phyloP scores from a whole-genome alignment of 2,888 invertebrate species.

The Exephanes ischioxanthus region DNA sequence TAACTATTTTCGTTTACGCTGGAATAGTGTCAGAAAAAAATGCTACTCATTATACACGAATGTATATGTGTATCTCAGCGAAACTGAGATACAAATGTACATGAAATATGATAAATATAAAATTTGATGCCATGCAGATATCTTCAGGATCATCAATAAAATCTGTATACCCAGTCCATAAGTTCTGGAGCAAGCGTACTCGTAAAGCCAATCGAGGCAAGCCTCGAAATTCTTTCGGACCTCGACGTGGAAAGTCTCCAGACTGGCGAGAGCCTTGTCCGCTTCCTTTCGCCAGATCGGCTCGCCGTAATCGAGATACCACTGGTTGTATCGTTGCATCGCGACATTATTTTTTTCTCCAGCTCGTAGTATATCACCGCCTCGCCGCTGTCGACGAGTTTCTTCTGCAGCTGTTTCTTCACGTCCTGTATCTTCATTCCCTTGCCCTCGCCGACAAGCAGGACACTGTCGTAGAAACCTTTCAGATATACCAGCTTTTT shows the following conservation, averaged over 20 bases:
- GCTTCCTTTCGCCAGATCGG: constrained; percentile 93
- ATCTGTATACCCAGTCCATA: constrained; percentile 93
- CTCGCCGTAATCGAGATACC: constrained; percentile 99
- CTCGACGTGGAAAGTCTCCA: constrained; percentile 98
- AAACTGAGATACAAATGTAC: no score
- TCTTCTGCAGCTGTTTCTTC: constrained; percentile 94
- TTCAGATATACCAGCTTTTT: constrained; percentile 98
- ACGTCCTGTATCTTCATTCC: constrained; percentile 97
- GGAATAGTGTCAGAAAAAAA: no score
- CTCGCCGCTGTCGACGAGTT: constrained; percentile 89
- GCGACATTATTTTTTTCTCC: constrained; percentile 96
- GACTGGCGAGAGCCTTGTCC: constrained; percentile 88
- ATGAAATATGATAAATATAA: no score
- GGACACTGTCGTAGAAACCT: constrained; percentile 97
- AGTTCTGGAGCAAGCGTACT: constrained; percentile 98
- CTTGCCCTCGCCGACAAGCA: constrained; percentile 94
- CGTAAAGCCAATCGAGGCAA: constrained; percentile 98
- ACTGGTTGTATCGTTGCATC: constrained; percentile 99
- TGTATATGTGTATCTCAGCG: not conserved
- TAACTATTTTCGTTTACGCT: no score
- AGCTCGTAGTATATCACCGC: constrained; percentile 96
- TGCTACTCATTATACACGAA: no score
- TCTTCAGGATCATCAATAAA: not conserved
- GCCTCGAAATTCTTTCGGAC: constrained; percentile 95
- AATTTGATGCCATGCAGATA: no score